Evolutionary conservation across 2,113 vertebrate genomes (phyloP).

Genomic region (Dipodomys ordii): DNA sequence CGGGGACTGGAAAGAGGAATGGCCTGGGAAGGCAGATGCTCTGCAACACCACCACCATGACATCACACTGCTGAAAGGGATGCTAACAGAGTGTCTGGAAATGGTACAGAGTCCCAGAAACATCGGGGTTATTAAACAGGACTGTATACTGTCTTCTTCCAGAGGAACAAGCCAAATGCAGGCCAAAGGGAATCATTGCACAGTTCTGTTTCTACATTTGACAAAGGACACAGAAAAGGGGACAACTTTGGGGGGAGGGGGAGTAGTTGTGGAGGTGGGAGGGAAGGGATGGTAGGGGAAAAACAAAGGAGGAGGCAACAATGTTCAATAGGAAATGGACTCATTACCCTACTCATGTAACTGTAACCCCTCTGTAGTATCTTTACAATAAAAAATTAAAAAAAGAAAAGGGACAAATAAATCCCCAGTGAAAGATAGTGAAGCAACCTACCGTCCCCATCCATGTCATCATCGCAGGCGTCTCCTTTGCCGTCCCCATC

Average conservation of each 20-base stretch:
- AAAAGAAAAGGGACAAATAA: background rate
- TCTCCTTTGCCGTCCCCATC: slow-evolving; percentile 96
- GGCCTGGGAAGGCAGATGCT: background rate
- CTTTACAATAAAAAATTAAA: too few species aligned
- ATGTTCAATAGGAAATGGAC: too few species aligned
- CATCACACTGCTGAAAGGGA: background rate
- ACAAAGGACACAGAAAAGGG: background rate
- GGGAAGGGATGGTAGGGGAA: too few species aligned
- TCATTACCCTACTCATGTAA: too few species aligned
- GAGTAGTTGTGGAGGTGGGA: too few species aligned
- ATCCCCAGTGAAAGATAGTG: background rate
- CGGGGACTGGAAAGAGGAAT: too few species aligned
- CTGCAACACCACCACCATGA: background rate
- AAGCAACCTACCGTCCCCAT: slow-evolving; percentile 92
- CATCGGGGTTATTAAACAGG: background rate
- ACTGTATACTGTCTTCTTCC: background rate
- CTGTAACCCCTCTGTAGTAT: too few species aligned
- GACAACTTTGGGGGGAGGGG: background rate
- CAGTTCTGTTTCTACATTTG: background rate
- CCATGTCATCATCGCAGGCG: slow-evolving; percentile 97
- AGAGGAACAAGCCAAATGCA: background rate
- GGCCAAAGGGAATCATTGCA: background rate
- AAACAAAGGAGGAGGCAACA: too few species aligned
- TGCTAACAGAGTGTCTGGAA: background rate
- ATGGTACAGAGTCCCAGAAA: background rate